Conservation (phyloP, 2,888 invertebrate genomes). For the Seladonia tumulorum region DNA sequence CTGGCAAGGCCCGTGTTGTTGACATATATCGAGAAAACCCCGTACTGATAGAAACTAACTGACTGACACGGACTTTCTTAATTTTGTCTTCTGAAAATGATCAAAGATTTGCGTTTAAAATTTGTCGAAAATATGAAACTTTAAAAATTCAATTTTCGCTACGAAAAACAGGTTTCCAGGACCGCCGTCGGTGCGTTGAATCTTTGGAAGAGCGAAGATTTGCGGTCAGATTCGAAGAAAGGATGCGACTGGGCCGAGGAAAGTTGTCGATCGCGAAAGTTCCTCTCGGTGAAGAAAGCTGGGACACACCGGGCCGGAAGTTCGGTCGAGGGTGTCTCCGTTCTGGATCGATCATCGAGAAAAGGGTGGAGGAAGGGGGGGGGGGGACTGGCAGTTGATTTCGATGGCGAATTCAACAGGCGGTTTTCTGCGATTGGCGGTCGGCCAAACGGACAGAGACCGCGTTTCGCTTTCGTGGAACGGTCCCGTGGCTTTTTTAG, state of each 20-base stretch:
- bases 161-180: neutral
- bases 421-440: conserved; percentile 59
- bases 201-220: neutral
- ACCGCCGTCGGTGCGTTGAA: neutral
- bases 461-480: conserved; percentile 26
- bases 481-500: conserved; percentile 30
- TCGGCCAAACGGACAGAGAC: conserved; percentile 46
- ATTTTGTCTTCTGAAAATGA: too few species aligned
- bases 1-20: too few species aligned
- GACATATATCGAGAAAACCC: too few species aligned
- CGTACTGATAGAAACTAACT: too few species aligned
- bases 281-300: neutral
- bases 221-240: neutral
- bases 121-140: neutral
- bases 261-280: conserved; percentile 6
- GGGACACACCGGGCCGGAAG: neutral
- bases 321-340: neutral
- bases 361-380: conserved; percentile 8
- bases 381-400: neutral
- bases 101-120: too few species aligned
- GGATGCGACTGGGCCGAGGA: neutral
- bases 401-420: conserved; percentile 61
- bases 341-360: conserved; percentile 30
- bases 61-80: too few species aligned
- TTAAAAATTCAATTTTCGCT: neutral